phyloP scores from a whole-genome alignment of 1,140 invertebrate genomes.

The Caenorhabditis remanei region DNA sequence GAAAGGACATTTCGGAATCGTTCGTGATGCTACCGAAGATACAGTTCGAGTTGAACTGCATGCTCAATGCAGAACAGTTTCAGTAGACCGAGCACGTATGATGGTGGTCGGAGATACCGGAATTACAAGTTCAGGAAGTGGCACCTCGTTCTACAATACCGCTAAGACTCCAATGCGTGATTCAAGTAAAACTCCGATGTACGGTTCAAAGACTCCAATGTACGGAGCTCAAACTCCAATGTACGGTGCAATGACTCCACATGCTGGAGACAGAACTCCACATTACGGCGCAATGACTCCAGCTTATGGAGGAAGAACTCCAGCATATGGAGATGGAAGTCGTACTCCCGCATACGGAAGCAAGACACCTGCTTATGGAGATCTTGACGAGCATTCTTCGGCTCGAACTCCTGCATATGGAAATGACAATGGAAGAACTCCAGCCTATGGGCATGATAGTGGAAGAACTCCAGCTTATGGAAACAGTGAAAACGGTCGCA shows the following conservation, averaged over 20 bases:
- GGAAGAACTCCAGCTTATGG: constrained; percentile 83
- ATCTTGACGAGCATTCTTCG: constrained; percentile 3
- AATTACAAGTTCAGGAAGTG: constrained; percentile 53
- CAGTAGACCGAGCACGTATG: constrained; percentile 92
- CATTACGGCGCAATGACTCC: constrained; percentile 88
- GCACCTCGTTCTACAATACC: constrained; percentile 6
- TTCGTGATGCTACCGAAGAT: constrained; percentile 90
- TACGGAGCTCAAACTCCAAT: constrained; percentile 88
- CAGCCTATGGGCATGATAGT: constrained; percentile 79
- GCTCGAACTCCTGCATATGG: constrained; percentile 47
- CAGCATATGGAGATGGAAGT: constrained; percentile 85
- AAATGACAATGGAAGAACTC: constrained; percentile 39
- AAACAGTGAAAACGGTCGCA: background rate
- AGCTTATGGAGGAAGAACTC: constrained; percentile 84
- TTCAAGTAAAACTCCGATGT: constrained; percentile 84
- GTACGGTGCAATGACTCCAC: constrained; percentile 81
- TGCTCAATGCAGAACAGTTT: constrained; percentile 92
- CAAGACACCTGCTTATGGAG: constrained; percentile 31
- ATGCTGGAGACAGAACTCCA: constrained; percentile 82
- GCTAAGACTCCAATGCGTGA: constrained; percentile 69
- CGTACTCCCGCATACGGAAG: constrained; percentile 89
- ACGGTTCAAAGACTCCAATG: constrained; percentile 83
- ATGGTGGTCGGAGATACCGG: constrained; percentile 83
- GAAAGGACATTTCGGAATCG: constrained; percentile 85
- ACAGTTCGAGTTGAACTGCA: constrained; percentile 96